Evolutionary conservation across 2,888 invertebrate species (phyloP).

Genomic region (Lottia scabra): DNA sequence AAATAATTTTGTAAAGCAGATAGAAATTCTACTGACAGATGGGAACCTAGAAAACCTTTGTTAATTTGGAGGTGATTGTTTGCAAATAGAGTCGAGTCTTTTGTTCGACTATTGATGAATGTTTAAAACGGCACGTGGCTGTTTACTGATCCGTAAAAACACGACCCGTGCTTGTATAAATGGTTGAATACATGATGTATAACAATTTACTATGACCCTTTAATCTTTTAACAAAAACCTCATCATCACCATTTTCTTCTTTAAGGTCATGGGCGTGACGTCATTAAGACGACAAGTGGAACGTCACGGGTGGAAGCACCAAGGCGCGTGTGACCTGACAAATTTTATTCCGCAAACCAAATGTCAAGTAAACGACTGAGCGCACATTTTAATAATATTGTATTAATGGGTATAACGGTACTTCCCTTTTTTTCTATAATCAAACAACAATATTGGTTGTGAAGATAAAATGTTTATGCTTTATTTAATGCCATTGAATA

Average conservation of each 20-base stretch:
- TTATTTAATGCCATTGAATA: too few species aligned
- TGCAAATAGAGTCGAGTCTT: conserved; percentile 18
- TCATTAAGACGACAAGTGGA: conserved; percentile 5
- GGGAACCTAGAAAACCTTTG: conserved; percentile 9
- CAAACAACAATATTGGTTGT: too few species aligned
- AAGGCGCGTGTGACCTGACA: not conserved
- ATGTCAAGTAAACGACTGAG: not conserved
- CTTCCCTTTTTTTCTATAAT: too few species aligned
- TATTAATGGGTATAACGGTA: too few species aligned
- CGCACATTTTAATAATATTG: not conserved
- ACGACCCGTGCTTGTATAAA: not conserved
- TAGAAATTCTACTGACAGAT: conserved; percentile 12
- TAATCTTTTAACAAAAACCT: not conserved
- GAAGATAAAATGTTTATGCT: too few species aligned
- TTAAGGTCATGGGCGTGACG: conserved; percentile 7
- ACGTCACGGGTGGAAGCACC: not conserved
- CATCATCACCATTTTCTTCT: conserved; percentile 3
- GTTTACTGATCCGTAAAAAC: conserved; percentile 4
- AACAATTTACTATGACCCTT: not conserved
- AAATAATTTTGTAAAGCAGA: not conserved
- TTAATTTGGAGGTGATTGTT: conserved; percentile 9
- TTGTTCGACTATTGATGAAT: conserved; percentile 11
- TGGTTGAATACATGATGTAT: not conserved
- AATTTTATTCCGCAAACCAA: not conserved
- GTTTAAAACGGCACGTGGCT: conserved; percentile 1